Evolutionary conservation across 2,888 invertebrate species (phyloP), one percentile per base, ranked within the genome.

Genomic region (Cheilosia variabilis): DNA sequence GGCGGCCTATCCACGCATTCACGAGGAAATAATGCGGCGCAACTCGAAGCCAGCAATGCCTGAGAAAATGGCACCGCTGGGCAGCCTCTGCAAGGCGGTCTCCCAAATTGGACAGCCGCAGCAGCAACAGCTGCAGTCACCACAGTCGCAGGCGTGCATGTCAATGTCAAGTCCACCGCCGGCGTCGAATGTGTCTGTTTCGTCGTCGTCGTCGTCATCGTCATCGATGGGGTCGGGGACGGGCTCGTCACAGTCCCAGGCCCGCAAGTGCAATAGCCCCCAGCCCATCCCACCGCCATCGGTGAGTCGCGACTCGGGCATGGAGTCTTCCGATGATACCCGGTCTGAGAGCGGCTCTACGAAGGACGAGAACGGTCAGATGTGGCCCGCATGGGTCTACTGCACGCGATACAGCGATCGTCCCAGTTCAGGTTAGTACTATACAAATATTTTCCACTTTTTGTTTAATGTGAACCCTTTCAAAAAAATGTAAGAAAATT

Each of bases 381-480:
- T 96, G 90, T 98, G 98, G 97, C 99, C 99, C 0, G 98, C 99
- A 37, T 99, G 99, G 99, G 98, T 99, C 57, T 99, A 98, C 93
- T 99, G 99, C 93, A 99, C 99, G 7, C 94, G 99, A 91, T 99
- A 99, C 93, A 96, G 96, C 89, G 97, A 97, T 92, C 94, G 97
- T 90, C 97, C 97, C 5, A 97, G 97, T 92, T 97, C 97, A 92
- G 97, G 97, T 97, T 92, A 94, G 95, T 93, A 82, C 13, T 50
- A 41, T 65, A 10, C 17, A 9, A n/a, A 5, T n/a, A 3, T 24
- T 22, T 5, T 19, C 19, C 9, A 7, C 10, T 19, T 19, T 9
- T 43, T 9, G 0, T 4, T 15, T 22, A 22, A 45, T n/a, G 45
- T 17, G 17, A 45, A 7, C 45, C 4, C 45, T 47, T 17, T 47